Percentiles rank a stretch among this genome's conserved stretches.
Conservation (phyloP, 2,888 invertebrate genomes). For the Dolichopus griseipennis region DNA sequence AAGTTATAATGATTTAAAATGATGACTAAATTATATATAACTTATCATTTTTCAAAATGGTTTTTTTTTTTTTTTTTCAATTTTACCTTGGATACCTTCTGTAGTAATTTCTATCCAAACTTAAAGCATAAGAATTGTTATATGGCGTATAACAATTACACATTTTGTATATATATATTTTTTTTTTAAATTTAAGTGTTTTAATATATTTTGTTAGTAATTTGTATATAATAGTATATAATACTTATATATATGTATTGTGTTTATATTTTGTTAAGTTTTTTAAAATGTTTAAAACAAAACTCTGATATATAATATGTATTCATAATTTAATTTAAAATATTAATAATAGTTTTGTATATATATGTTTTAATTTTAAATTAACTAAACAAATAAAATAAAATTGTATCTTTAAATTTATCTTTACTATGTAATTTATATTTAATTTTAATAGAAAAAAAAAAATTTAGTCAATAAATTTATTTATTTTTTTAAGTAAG, state of each 20-base stretch:
- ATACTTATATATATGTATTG: neutral
- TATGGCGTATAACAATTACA: neutral
- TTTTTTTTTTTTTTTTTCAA: no score
- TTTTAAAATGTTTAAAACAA: no score
- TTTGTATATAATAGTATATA: neutral
- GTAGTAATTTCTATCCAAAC: constrained; percentile 1
- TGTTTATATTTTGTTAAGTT: no score
- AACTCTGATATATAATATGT: neutral
- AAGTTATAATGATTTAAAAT: no score
- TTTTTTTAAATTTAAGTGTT: neutral
- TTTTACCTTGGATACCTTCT: neutral
- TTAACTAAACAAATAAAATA: no score
- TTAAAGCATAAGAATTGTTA: neutral
- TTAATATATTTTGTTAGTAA: neutral
- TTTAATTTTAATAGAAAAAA: no score
- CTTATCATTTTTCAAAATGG: no score
- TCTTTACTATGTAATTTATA: no score
- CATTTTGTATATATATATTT: neutral
- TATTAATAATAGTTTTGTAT: neutral
- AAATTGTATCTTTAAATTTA: no score
- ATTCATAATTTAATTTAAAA: neutral
- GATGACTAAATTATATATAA: no score
- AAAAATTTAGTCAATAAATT: no score
- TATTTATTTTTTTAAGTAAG: no score
- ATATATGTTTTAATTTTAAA: neutral